Percentiles rank a stretch among this genome's conserved stretches.
phyloP scores from a whole-genome alignment of 2,888 invertebrate genomes.

The Synanthedon andrenaeformis region DNA sequence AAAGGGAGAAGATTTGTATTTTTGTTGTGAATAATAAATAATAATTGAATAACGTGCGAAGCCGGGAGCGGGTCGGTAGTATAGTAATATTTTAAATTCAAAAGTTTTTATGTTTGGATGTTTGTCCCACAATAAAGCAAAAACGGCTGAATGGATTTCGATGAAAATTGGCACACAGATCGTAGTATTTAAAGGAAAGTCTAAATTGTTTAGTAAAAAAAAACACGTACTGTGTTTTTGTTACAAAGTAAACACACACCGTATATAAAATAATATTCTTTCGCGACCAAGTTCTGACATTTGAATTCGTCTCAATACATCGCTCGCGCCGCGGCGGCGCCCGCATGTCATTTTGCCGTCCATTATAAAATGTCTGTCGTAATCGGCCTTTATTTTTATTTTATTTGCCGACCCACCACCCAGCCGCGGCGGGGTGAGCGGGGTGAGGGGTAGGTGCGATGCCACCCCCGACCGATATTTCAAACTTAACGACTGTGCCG shows the following conservation, averaged over 20 bases:
- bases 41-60: no score
- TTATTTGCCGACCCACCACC: conserved; percentile 52
- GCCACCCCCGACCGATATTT: conserved; percentile 52
- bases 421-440: neutral
- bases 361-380: conserved; percentile 68
- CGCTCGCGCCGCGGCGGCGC: conserved; percentile 41
- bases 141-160: no score
- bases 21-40: no score
- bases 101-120: no score
- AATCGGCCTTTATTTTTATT: conserved; percentile 69
- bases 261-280: neutral
- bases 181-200: no score
- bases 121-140: no score
- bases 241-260: neutral
- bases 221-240: neutral
- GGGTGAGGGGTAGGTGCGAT: conserved; percentile 10
- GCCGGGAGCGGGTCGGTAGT: no score
- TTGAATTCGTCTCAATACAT: conserved; percentile 8
- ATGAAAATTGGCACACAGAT: no score
- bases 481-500: conserved; percentile 65
- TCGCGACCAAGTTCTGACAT: conserved; percentile 3
- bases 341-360: conserved; percentile 65
- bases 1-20: no score
- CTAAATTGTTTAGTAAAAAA: no score
- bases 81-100: no score